These are phyloP conservation scores for Platycnemis pennipes DNA, from an alignment of 2,888 invertebrate species.

Conservation along the genomic window DNA sequence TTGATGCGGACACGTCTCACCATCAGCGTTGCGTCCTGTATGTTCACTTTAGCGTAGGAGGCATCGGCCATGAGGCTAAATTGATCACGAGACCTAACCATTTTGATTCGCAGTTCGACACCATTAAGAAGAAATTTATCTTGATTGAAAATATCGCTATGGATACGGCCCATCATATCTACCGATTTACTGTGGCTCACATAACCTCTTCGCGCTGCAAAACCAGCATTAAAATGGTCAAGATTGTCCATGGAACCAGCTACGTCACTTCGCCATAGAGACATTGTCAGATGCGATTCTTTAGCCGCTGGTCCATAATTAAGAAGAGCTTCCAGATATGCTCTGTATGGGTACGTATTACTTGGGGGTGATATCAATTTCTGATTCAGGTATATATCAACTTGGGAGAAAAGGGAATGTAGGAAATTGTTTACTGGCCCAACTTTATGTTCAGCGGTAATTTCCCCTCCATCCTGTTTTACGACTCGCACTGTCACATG, in stretches of 20 bases:
- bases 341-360: not conserved
- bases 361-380: constrained; percentile 17
- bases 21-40: constrained; percentile 73
- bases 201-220: not conserved
- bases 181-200: not conserved
- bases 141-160: no score
- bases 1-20: constrained; percentile 73
- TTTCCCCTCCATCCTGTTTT: not conserved
- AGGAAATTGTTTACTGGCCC: constrained; percentile 6
- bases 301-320: not conserved
- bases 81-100: constrained; percentile 72
- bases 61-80: constrained; percentile 71
- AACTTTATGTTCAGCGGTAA: not conserved
- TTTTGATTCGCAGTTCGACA: constrained; percentile 72
- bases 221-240: not conserved
- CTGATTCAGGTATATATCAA: constrained; percentile 4
- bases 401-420: constrained; percentile 4
- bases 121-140: constrained; percentile 73
- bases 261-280: constrained; percentile 9
- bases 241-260: not conserved
- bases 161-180: constrained; percentile 69
- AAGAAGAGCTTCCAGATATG: not conserved
- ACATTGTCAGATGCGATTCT: not conserved
- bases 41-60: constrained; percentile 70
- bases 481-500: not conserved